Evolutionary conservation across 2,113 vertebrate species (phyloP).

Genomic region (Hypanus sabinus): DNA sequence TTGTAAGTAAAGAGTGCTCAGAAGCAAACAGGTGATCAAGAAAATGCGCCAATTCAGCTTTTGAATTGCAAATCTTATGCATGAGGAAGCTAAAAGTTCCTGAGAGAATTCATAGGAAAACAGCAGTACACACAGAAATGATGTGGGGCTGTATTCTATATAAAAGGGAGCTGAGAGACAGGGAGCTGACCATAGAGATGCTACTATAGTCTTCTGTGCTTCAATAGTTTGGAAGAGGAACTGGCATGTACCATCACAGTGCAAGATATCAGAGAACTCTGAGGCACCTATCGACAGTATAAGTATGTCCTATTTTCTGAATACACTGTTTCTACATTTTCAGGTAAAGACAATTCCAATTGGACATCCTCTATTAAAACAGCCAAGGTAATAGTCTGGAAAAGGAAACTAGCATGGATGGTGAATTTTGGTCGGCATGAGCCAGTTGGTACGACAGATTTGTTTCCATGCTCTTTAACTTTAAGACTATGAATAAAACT

Average conservation of each 20-base stretch:
- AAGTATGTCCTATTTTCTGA: not conserved
- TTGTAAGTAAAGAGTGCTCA: not conserved
- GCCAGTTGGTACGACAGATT: no score
- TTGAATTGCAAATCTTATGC: not conserved
- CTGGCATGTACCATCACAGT: not conserved
- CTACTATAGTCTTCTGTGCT: not conserved
- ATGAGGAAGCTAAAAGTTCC: not conserved
- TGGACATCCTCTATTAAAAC: not conserved
- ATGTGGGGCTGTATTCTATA: not conserved
- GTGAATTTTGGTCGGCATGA: no score
- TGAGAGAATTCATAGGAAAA: not conserved
- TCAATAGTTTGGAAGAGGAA: not conserved
- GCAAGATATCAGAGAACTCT: not conserved
- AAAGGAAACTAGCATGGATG: no score
- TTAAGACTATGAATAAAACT: not conserved
- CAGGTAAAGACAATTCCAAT: not conserved
- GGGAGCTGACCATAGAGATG: not conserved
- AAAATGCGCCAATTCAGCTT: not conserved
- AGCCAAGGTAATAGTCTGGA: no score
- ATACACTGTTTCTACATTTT: not conserved
- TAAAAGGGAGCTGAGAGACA: not conserved
- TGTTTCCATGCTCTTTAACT: no score
- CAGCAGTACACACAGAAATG: not conserved
- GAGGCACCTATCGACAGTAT: not conserved
- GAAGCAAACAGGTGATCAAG: constrained; percentile 14